These are phyloP conservation scores for Cettia cetti DNA, from an alignment of 2,113 vertebrate genomes.

Conservation along the genomic window DNA sequence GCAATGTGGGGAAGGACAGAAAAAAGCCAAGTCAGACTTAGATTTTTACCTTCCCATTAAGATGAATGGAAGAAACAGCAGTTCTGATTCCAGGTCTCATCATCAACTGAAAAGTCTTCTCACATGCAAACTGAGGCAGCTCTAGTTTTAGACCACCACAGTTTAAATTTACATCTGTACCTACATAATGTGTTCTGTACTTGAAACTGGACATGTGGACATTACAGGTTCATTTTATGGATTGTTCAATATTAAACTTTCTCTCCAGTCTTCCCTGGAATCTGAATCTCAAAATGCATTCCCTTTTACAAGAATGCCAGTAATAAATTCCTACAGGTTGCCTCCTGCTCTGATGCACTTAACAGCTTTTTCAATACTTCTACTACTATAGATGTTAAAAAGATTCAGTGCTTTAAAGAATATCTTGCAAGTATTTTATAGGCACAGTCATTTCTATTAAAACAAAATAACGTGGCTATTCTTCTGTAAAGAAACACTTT, in stretches of 20 bases:
- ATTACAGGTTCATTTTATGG: not conserved
- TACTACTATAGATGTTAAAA: not conserved
- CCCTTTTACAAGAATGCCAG: not conserved
- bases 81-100: not conserved
- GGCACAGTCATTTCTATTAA: not conserved
- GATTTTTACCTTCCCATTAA: not conserved
- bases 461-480: not conserved
- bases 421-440: not conserved
- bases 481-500: not conserved
- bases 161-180: not conserved
- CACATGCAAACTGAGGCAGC: not conserved
- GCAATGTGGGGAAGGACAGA: not conserved
- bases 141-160: not conserved
- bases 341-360: not conserved
- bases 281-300: not conserved
- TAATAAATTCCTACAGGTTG: not conserved
- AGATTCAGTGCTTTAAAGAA: not conserved
- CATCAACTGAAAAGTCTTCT: not conserved
- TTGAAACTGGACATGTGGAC: not conserved
- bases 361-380: not conserved
- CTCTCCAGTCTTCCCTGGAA: not conserved
- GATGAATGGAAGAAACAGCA: not conserved
- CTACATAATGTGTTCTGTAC: not conserved
- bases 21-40: not conserved
- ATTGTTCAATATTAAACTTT: not conserved